Conservation (phyloP, 2,797 vertebrate genomes). For the Philypnodon macrostomus region DNA sequence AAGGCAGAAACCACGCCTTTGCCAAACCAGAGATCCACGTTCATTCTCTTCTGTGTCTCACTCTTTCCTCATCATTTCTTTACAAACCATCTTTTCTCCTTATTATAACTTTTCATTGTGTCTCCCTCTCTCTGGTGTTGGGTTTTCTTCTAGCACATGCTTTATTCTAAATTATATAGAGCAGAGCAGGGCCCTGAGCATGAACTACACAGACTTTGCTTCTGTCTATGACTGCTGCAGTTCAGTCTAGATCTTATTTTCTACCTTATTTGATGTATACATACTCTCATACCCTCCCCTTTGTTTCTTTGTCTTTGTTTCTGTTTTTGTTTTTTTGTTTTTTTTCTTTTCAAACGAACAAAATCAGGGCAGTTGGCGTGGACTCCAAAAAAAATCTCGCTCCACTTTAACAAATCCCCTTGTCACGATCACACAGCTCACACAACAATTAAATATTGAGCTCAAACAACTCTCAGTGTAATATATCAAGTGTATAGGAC, state of each 20-base stretch:
- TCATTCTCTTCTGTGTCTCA: conserved; percentile 46
- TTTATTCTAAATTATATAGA: conserved; percentile 49
- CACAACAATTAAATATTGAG: conserved; percentile 68
- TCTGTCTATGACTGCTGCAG: conserved; percentile 62
- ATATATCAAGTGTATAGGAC: no score
- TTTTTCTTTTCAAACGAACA: conserved; percentile 70
- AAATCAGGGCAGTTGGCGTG: conserved; percentile 82
- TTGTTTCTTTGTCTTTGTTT: conserved; percentile 59
- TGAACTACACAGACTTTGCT: conserved; percentile 65
- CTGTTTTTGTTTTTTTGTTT: conserved; percentile 43
- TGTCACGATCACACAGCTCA: conserved; percentile 65
- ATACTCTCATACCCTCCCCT: conserved; percentile 52
- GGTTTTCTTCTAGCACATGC: conserved; percentile 63
- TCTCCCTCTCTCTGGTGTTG: conserved; percentile 57
- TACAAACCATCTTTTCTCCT: conserved; percentile 45
- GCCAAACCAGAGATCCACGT: conserved; percentile 66
- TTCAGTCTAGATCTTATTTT: conserved; percentile 52
- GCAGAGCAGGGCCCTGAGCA: conserved; percentile 56
- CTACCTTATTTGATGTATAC: conserved; percentile 52
- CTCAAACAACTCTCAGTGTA: no score
- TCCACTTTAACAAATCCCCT: conserved; percentile 72
- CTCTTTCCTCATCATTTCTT: conserved; percentile 47
- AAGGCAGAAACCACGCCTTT: conserved; percentile 68
- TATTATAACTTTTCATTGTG: conserved; percentile 37
- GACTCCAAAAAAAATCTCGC: conserved; percentile 73